These are phyloP conservation scores for Cynopterus brachyotis DNA, from an alignment of 2,113 vertebrate species.

Conservation along the genomic window DNA sequence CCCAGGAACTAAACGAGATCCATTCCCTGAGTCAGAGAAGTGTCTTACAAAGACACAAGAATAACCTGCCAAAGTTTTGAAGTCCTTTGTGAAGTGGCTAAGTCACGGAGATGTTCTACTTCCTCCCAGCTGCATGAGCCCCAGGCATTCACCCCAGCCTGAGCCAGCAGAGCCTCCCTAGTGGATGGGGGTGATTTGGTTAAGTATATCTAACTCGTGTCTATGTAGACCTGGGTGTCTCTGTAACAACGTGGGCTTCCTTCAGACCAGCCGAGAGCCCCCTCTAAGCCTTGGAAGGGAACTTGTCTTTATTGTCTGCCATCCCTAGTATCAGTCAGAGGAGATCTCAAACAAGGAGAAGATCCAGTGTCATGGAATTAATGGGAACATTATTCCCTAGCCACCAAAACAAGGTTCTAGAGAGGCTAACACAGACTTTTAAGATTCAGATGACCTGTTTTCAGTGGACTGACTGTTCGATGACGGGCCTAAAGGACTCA, in stretches of 20 bases:
- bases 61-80: neutral
- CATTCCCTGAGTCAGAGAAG: neutral
- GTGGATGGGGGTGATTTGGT: neutral
- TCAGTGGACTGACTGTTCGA: rapidly evolving
- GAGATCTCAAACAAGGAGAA: neutral
- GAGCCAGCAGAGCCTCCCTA: neutral
- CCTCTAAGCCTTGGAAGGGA: neutral
- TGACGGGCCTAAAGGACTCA: neutral
- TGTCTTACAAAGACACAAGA: neutral
- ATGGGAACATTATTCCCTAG: neutral
- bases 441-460: neutral
- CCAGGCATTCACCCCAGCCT: neutral
- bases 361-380: neutral
- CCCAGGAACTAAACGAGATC: neutral
- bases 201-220: neutral
- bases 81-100: neutral
- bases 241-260: neutral
- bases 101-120: neutral
- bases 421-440: neutral
- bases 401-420: neutral
- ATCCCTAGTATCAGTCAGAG: neutral
- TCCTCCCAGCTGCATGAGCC: neutral
- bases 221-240: neutral
- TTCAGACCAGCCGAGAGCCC: neutral
- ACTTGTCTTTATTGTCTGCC: neutral